Evolutionary conservation across 2,888 invertebrate genomes (phyloP).

Genomic region (Leptinotarsa rubiginosa): DNA sequence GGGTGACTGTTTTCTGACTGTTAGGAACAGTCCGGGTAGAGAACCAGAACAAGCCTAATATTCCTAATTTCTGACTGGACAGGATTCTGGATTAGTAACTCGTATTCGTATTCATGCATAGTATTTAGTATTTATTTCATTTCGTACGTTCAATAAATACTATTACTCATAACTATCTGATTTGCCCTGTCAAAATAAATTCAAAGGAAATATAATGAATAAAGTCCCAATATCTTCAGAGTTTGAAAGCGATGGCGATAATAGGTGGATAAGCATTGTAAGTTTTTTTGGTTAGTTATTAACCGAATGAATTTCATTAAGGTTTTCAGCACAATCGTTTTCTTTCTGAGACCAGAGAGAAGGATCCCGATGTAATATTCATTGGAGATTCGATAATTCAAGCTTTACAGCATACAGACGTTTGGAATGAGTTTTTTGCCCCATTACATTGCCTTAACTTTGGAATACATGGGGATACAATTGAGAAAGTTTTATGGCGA

Average conservation of each 20-base stretch:
- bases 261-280: slow-evolving; percentile 86
- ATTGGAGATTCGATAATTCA: slow-evolving; percentile 91
- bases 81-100: no score
- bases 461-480: slow-evolving; percentile 89
- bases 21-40: no score
- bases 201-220: slow-evolving; percentile 71
- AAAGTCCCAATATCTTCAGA: slow-evolving; percentile 79
- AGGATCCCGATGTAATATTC: slow-evolving; percentile 92
- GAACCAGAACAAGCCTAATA: no score
- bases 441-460: slow-evolving; percentile 93
- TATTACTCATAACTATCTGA: not conserved
- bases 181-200: not conserved
- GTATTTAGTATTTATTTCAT: no score
- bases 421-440: slow-evolving; percentile 92
- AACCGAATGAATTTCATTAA: slow-evolving; percentile 23
- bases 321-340: slow-evolving; percentile 84
- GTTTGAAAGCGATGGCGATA: slow-evolving; percentile 85
- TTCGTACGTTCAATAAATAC: no score
- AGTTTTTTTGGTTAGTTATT: slow-evolving; percentile 44
- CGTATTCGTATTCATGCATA: no score
- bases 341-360: slow-evolving; percentile 85
- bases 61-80: no score
- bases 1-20: no score
- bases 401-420: slow-evolving; percentile 83
- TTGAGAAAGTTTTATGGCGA: slow-evolving; percentile 91